Evolutionary conservation across 1,140 invertebrate species (phyloP), one percentile per base, ranked within the genome.

Genomic region (Zaprionus nigranus): DNA sequence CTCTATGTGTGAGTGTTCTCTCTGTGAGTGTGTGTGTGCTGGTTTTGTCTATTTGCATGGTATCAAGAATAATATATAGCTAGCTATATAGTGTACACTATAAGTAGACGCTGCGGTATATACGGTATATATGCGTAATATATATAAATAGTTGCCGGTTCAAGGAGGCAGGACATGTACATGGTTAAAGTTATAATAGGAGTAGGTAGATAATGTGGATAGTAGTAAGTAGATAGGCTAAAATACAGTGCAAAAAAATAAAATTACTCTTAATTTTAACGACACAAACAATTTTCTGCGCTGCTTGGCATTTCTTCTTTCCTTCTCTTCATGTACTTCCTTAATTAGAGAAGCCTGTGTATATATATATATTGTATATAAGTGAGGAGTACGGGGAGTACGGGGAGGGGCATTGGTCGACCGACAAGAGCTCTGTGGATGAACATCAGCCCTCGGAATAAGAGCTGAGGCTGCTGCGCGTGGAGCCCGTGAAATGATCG

Each of bases 381-480:
- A 68, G 38, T 68, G 46, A 22, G 46, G 64, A 36, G 66, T n/a
- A 49, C 53, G 62, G 38, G 46, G 64, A 36, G 66, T n/a, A 49
- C 53, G 62, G 38, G 43, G 46, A 22, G 46, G 9, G 12, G 38
- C 15, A 15, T 40, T 40, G 12, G 38, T 40, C 15, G 38, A 15
- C 38, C 38, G 15, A 40, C 38, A 40, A 40, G 38, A 15, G 38
- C 12, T 40, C 38, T n/a, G 38, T n/a, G 12, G 4, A 9, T 11
- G 46, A 3, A 5, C 46, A 2, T 81, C 85, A 88, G 34, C 91
- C 86, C 71, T 93, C 92, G 49, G 92, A 93, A 80, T 93, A 93
- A 28, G 95, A 96, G 57, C 95, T 96, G 22, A 96, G 91, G 77
- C 95, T 96, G 92, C 95, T 96, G 73, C 95, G 94, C 26, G 95